phyloP scores from a whole-genome alignment of 2,113 vertebrate species.

The Hoplias malabaricus region DNA sequence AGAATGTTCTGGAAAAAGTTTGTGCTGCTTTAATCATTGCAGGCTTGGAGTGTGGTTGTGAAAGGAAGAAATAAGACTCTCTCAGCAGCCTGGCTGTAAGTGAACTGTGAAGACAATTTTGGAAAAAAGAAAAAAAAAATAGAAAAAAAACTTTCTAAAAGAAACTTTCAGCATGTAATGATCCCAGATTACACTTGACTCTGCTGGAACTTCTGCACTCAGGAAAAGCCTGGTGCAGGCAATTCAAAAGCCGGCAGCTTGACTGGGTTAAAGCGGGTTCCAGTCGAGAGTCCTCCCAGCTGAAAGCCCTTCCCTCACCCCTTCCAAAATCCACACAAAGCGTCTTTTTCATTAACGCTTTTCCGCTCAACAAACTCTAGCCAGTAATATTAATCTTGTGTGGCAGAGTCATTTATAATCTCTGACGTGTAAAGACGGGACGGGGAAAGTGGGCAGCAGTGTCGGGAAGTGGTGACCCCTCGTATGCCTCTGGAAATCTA shows the following conservation, averaged over 20 bases:
- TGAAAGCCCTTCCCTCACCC: slow-evolving; percentile 26
- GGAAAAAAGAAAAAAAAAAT: neutral
- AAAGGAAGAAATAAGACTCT: neutral
- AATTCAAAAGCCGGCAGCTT: neutral
- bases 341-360: slow-evolving; percentile 53
- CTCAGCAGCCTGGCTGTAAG: neutral
- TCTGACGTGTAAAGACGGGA: slow-evolving; percentile 63
- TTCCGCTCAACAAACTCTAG: slow-evolving; percentile 37
- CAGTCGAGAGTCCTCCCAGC: neutral
- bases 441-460: slow-evolving; percentile 44
- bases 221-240: slow-evolving; percentile 13
- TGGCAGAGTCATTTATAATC: slow-evolving; percentile 65
- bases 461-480: slow-evolving; percentile 38
- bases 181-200: neutral
- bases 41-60: too few relatives aligned
- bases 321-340: slow-evolving; percentile 37
- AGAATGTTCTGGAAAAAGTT: too few relatives aligned
- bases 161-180: neutral
- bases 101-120: too few relatives aligned
- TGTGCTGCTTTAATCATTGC: too few relatives aligned
- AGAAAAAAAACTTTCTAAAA: neutral
- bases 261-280: neutral
- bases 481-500: slow-evolving; percentile 47
- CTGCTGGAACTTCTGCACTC: neutral
- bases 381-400: slow-evolving; percentile 59